Evolutionary conservation across 2,113 vertebrate genomes (phyloP).

Genomic region (Polypterus bichir): DNA sequence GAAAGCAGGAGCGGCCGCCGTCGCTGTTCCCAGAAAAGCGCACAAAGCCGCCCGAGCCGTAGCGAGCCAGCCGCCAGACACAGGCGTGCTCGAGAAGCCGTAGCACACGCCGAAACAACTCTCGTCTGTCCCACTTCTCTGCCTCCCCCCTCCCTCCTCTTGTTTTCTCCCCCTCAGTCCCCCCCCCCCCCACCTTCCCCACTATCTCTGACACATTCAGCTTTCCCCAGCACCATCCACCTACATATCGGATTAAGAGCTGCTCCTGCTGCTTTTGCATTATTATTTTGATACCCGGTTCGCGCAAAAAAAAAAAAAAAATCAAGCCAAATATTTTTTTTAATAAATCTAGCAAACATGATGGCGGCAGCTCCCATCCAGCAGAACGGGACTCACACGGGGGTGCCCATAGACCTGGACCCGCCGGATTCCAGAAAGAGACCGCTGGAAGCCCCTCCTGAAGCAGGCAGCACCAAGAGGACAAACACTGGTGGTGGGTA

Average conservation of each 20-base stretch:
- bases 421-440: conserved; percentile 65
- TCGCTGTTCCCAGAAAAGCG: conserved; percentile 5
- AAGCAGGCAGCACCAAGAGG: conserved; percentile 69
- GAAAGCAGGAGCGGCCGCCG: conserved; percentile 30
- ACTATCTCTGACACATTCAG: conserved; percentile 52
- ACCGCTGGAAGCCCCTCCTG: conserved; percentile 63
- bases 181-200: conserved; percentile 12
- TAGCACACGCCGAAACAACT: conserved; percentile 14
- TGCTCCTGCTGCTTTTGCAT: conserved; percentile 6
- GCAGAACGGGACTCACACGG: conserved; percentile 66
- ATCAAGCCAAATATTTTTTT: conserved; percentile 10
- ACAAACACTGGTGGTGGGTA: conserved; percentile 67
- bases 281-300: conserved; percentile 8
- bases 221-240: conserved; percentile 44
- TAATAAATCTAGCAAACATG: conserved; percentile 45
- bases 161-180: conserved; percentile 19
- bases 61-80: conserved; percentile 6
- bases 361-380: conserved; percentile 70
- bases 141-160: conserved; percentile 10
- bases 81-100: conserved; percentile 26
- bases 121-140: conserved; percentile 8
- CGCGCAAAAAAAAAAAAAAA: neutral
- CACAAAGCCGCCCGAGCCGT: conserved; percentile 7
- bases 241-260: conserved; percentile 24
- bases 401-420: conserved; percentile 64